Base-by-base conservation (phyloP, 2,888 invertebrate species). In the Phania funesta region DNA sequence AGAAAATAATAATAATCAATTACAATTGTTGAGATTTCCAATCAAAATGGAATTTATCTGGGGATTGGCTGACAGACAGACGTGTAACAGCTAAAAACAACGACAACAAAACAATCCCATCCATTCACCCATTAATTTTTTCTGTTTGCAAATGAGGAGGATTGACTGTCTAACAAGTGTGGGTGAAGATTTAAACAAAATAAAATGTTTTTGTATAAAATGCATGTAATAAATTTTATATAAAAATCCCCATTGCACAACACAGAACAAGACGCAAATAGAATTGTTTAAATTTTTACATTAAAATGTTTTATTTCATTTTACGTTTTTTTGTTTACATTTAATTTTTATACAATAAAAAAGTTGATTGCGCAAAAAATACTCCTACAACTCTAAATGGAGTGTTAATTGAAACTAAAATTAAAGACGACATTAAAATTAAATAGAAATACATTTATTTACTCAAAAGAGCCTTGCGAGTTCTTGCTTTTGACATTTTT, bases 161-260 rank as follows among this genome's bases (percentile, higher is more conserved):
- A 70, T 64, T 76, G 80, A 54, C 80, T 67, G 58, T 44, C 80
- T 71, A 76, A 80, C 80, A 76, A 76, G 80, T 80, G 80, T 80
- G 71, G 80, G 80, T 80, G 80, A 76, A 71, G 58, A 71, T 46
- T 68, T 68, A 38, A 16, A 44, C 16, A 62, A 44, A 48, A 48
- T 22, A 11, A 56, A 16, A 9, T 6, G 29, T 65, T 67, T n/a
- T 52, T 41, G 3, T 50, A 29, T 20, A 64, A 64, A 74, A 70
- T 74, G 38, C 74, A 62, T 70, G 50, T 58, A 70, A 50, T 70
- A 70, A 58, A 65, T 56, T 58, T 58, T 48, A 38, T 48, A 29
- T 38, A 38, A 38, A 58, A 75, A 60, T 13, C 67, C 8, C 18
- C 18, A 67, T 52, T 8, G 26, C 52, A 52, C 24, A 52, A 20